These are phyloP conservation scores for Sebastolobus alascanus DNA, from an alignment of 2,797 vertebrate species.

Conservation along the genomic window DNA sequence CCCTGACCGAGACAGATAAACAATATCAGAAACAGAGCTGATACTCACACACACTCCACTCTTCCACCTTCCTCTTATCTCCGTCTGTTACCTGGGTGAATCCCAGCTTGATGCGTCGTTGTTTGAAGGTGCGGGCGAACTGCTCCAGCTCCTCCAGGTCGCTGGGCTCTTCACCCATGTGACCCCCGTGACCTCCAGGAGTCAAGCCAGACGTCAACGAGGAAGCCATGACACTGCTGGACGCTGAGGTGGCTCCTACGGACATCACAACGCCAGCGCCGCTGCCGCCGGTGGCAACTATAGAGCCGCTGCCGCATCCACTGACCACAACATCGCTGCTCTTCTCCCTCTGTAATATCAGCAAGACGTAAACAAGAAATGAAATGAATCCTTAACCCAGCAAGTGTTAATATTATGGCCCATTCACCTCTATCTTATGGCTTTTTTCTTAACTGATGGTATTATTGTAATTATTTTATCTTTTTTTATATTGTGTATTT, in stretches of 20 bases:
- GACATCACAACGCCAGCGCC: conserved; percentile 45
- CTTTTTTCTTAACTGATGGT: background rate
- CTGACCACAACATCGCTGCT: conserved; percentile 61
- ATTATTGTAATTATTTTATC: background rate
- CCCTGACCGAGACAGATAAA: conserved; percentile 77
- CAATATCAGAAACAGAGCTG: background rate
- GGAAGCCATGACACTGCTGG: conserved; percentile 71
- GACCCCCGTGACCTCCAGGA: conserved; percentile 73
- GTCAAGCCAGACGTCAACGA: conserved; percentile 70
- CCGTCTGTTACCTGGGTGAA: conserved; percentile 89
- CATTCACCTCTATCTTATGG: background rate
- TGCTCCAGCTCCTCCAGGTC: conserved; percentile 95
- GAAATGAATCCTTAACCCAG: background rate
- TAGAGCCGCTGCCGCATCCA: conserved; percentile 43
- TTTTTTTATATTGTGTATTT: background rate
- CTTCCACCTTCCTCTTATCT: background rate
- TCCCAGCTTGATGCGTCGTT: conserved; percentile 93
- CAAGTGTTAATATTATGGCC: background rate
- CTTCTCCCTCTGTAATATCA: conserved; percentile 82
- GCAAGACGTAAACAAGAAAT: conserved; percentile 28
- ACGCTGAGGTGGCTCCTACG: conserved; percentile 67
- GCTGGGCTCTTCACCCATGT: conserved; percentile 89
- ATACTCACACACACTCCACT: background rate
- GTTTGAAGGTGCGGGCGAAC: conserved; percentile 94
- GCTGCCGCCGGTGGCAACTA: conserved; percentile 47